Percentiles rank a stretch among this genome's conserved stretches.
phyloP scores from a whole-genome alignment of 2,113 vertebrate genomes.

The Bubalus kerabau region DNA sequence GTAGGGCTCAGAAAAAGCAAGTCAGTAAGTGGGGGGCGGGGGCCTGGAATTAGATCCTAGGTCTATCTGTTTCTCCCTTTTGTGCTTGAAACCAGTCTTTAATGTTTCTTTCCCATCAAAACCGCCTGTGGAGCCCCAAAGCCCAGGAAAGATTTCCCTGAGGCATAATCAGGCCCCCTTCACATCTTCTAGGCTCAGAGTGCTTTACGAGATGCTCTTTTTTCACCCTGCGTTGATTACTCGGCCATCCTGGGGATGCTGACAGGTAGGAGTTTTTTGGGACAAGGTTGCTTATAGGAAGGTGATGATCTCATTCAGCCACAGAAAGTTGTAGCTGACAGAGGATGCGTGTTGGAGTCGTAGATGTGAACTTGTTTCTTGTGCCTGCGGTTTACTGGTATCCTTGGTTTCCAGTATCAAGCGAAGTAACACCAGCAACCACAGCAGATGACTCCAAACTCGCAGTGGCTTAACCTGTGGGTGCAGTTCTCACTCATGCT shows the following conservation, averaged over 20 bases:
- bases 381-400: background rate
- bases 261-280: background rate
- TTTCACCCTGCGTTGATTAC: background rate
- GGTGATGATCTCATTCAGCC: background rate
- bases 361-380: background rate
- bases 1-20: background rate
- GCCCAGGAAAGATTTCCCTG: background rate
- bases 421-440: background rate
- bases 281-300: background rate
- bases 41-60: background rate
- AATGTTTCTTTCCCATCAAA: background rate
- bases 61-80: background rate
- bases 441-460: background rate
- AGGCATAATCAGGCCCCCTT: background rate
- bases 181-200: background rate
- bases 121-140: background rate
- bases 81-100: background rate
- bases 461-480: accelerated
- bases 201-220: background rate
- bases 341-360: background rate
- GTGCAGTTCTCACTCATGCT: accelerated
- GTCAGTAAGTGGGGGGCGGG: accelerated
- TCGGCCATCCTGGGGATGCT: background rate
- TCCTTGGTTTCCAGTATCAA: background rate
- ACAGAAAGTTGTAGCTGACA: background rate